Conservation (phyloP, 2,113 vertebrate species). For the Pluvianellus socialis region DNA sequence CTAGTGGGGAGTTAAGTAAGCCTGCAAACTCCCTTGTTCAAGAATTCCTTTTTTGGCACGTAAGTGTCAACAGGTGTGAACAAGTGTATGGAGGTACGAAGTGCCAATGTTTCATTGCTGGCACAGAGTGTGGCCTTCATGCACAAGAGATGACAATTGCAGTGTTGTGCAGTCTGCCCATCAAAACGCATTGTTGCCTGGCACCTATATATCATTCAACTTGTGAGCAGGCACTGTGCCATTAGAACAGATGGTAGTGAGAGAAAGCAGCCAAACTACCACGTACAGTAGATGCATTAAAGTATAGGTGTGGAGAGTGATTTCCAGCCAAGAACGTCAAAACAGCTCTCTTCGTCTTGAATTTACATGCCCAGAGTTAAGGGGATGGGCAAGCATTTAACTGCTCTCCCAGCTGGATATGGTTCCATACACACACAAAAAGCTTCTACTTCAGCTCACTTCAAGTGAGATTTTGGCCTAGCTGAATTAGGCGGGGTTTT, state of each 20-base stretch:
- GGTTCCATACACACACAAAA: constrained; percentile 44
- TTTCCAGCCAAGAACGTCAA: constrained; percentile 66
- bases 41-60: constrained; percentile 68
- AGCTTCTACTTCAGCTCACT: constrained; percentile 65
- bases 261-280: constrained; percentile 67
- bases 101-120: constrained; percentile 65
- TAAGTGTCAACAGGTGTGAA: constrained; percentile 77
- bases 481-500: constrained; percentile 52
- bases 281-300: constrained; percentile 69
- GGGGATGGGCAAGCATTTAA: constrained; percentile 44
- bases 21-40: not conserved
- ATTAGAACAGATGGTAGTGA: constrained; percentile 77
- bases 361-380: constrained; percentile 65
- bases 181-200: constrained; percentile 80
- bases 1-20: not conserved
- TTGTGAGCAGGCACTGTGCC: constrained; percentile 72
- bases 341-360: constrained; percentile 60
- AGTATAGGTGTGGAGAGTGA: constrained; percentile 69
- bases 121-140: constrained; percentile 59
- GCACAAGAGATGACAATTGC: constrained; percentile 75
- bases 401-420: constrained; percentile 32
- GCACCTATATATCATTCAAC: constrained; percentile 79
- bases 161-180: constrained; percentile 73
- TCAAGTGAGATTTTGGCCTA: constrained; percentile 66
- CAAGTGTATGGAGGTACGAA: constrained; percentile 57